phyloP scores from a whole-genome alignment of 1,140 invertebrate genomes.

The Drosophila kohkoa region DNA sequence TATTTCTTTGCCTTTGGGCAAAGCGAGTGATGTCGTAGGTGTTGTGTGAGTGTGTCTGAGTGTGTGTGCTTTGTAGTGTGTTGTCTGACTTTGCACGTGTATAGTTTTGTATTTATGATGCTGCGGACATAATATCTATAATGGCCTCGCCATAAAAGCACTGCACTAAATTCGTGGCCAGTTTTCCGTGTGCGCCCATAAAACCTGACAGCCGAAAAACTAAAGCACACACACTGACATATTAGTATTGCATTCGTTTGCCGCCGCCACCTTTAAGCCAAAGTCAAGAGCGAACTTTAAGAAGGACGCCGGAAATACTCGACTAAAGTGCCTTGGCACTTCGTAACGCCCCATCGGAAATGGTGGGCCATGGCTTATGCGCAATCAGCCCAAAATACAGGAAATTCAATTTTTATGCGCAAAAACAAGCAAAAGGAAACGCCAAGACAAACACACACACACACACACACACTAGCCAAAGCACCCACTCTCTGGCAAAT shows the following conservation, averaged over 20 bases:
- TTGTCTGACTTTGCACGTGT: slow-evolving; percentile 49
- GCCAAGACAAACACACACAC: slow-evolving; percentile 40
- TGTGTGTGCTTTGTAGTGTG: slow-evolving; percentile 12
- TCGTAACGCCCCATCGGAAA: slow-evolving; percentile 51
- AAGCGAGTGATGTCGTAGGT: slow-evolving; percentile 11
- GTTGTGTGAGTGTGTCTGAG: slow-evolving; percentile 23
- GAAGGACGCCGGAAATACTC: slow-evolving; percentile 15
- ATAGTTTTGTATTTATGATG: slow-evolving; percentile 52
- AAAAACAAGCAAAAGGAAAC: slow-evolving; percentile 53
- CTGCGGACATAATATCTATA: slow-evolving; percentile 71
- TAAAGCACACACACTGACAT: slow-evolving; percentile 3
- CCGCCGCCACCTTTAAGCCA: slow-evolving; percentile 22
- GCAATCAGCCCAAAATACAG: slow-evolving; percentile 69
- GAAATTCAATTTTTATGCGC: slow-evolving; percentile 78
- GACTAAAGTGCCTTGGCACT: slow-evolving; percentile 32
- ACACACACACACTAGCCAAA: slow-evolving; percentile 12
- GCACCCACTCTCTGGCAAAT: background rate
- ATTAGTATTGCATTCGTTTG: slow-evolving; percentile 17
- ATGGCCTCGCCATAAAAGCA: slow-evolving; percentile 48
- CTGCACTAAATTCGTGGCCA: slow-evolving; percentile 9
- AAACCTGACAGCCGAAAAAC: slow-evolving; percentile 16
- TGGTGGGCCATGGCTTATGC: slow-evolving; percentile 57
- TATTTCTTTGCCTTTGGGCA: slow-evolving; percentile 66
- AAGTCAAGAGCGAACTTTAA: slow-evolving; percentile 32
- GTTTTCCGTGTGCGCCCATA: slow-evolving; percentile 2